Base-by-base conservation (phyloP, 23 tunicate species). In the Ascidia mentula region DNA sequence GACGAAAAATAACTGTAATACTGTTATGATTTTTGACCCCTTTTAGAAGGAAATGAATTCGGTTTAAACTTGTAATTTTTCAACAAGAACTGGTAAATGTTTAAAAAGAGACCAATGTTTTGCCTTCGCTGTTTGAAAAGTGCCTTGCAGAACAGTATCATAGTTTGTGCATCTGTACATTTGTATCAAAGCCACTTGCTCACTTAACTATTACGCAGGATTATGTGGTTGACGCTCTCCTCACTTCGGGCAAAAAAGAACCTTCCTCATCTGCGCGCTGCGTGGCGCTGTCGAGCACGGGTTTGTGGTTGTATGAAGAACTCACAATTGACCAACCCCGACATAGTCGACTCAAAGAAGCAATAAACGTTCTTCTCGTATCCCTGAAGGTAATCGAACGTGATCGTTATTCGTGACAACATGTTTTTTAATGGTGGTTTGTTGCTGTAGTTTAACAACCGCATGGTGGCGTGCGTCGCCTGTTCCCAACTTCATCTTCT, bases 231-330 rank as follows among this genome's bases (percentile, higher is more conserved):
- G 97, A 92, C n/a, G 86, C 92, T 13, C 78, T 92, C 0, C 73
- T 92, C 24, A 79, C 86, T 3, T 82, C 92, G 37, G 84, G 92
- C 60, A 87, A 87, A 45, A 92, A 82, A 24, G 97, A 92, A 75
- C 89, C 88, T 24, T 80, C 85, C 6, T 77, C 97, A 22, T 79
- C 84, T 22, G 97, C 97, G 2, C 72, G 97, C 32, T 87, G 92
- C 40, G 86, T 87, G 6, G 97, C 97, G 65, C 88, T 92, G 69
- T 76, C 92, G 70, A 85, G 92, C 85, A 45, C 82, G 31, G 97
- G 97, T 40, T 60, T 92, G 82, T 92, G 97, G 97, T 46, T 92
- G 76, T 92, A 87, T 36, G 97, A 87, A 39, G 97, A 92, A 71
- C 92, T 92, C 20, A 87, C 92, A 15, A 69, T 79, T 22, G 38